Evolutionary conservation across 2,888 invertebrate genomes (phyloP).

Genomic region (Cephus pulcher): DNA sequence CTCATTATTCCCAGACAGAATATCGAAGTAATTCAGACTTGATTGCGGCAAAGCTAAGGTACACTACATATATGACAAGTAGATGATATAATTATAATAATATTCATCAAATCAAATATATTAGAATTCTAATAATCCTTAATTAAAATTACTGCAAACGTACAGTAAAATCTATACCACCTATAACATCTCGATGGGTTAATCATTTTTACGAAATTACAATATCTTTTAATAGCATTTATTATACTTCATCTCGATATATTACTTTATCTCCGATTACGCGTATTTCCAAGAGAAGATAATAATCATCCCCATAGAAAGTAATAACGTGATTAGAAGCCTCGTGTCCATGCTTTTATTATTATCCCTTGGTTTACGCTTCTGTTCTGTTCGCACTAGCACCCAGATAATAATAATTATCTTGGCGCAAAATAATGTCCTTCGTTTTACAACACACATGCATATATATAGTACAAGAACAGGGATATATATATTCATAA

Average conservation of each 20-base stretch:
- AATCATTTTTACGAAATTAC: background rate
- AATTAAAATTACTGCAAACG: background rate
- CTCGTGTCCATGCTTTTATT: background rate
- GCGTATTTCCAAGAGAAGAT: background rate
- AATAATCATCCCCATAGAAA: background rate
- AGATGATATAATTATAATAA: background rate
- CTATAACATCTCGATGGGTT: too few relatives aligned
- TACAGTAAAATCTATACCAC: background rate
- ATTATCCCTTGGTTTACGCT: background rate
- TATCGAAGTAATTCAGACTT: background rate
- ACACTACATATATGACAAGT: background rate
- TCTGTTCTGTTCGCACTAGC: background rate
- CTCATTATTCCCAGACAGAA: background rate
- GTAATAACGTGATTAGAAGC: background rate
- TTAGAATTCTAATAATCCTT: background rate
- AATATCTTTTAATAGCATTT: background rate
- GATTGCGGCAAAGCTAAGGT: background rate
- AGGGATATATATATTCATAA: background rate
- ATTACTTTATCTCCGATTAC: background rate
- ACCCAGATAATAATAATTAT: background rate
- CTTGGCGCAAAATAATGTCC: background rate
- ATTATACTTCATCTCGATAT: background rate
- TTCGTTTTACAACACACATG: background rate
- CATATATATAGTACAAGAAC: background rate
- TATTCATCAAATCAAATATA: background rate